Base-by-base conservation (phyloP, 2,797 vertebrate species). In the Ptychadena robeensis region DNA sequence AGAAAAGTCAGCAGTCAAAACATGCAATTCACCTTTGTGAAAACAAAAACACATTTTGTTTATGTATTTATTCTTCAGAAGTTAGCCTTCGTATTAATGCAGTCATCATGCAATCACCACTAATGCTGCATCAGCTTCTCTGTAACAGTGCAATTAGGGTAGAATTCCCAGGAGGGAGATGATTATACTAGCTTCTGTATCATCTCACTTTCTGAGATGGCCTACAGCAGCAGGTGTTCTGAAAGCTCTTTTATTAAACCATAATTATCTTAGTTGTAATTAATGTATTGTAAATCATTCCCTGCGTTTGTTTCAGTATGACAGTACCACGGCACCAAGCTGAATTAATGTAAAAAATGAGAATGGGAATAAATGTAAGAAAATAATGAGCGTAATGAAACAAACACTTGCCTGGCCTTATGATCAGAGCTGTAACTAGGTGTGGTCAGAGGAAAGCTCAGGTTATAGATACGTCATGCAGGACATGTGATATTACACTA, bases 121-220 rank as follows among this genome's bases (percentile, higher is more conserved):
- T 79, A 83, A 48, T 80, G 71, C 78, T 80, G 59, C 48, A 80
- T 80, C 78, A 85, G 83, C 83, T 76, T 25, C 15, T 79, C 57
- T 35, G 38, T 81, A 71, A 80, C 53, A 37, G 30, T 73, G 78
- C 83, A 85, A 85, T 85, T 85, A 85, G 57, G 72, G 59, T 32
- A 71, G 66, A 80, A 76, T 25, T 71, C 83, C 83, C 66, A 5
- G 9, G 72, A 76, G 83, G 59, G 38, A 76, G 37, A 75, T 81
- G 70, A 85, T 81, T 80, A 76, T 38, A 28, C 72, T 65, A 2
- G 31, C 31, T 53, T 44, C 70, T 76, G 57, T 80, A 80, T 80
- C 66, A 70, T 81, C 83, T 80, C 40, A 73, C 76, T 79, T 71
- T 57, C 37, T 81, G 73, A 30, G 27, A 71, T n/a, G 53, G 31